Conservation (phyloP, 2,113 vertebrate species). For the Indri indri region DNA sequence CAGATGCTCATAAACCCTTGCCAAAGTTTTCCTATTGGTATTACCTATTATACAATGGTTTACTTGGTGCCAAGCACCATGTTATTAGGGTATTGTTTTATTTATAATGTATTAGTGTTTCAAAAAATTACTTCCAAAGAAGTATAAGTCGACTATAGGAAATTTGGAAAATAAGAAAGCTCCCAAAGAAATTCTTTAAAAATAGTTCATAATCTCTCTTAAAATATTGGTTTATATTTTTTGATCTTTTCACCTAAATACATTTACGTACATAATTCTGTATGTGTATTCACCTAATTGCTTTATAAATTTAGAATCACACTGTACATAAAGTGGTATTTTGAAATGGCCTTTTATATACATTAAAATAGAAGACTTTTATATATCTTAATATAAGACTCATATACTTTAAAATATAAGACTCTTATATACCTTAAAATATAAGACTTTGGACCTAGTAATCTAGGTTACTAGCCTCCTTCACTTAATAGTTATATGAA, state of each 20-base stretch:
- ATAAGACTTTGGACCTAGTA: not conserved
- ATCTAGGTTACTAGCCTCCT: not conserved
- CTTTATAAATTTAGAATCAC: not conserved
- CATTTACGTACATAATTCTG: not conserved
- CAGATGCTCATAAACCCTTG: not conserved
- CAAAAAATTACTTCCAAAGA: not conserved
- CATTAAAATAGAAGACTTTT: not conserved
- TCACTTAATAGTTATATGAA: not conserved
- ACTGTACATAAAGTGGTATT: not conserved
- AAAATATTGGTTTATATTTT: not conserved
- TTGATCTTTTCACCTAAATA: not conserved
- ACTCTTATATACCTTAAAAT: not conserved
- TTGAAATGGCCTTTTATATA: not conserved
- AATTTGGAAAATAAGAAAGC: not conserved
- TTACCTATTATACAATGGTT: not conserved
- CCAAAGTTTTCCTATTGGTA: not conserved
- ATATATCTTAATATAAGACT: too few species aligned
- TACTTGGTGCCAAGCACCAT: not conserved
- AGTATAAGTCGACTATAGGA: not conserved
- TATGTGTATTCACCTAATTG: not conserved
- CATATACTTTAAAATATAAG: too few species aligned
- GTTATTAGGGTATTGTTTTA: not conserved
- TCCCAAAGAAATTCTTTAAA: not conserved
- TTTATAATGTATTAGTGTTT: not conserved
- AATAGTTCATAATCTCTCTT: not conserved